Evolutionary conservation across 2,113 vertebrate species (phyloP), one percentile per base, ranked within the genome.

Genomic region (Clarias magur): DNA sequence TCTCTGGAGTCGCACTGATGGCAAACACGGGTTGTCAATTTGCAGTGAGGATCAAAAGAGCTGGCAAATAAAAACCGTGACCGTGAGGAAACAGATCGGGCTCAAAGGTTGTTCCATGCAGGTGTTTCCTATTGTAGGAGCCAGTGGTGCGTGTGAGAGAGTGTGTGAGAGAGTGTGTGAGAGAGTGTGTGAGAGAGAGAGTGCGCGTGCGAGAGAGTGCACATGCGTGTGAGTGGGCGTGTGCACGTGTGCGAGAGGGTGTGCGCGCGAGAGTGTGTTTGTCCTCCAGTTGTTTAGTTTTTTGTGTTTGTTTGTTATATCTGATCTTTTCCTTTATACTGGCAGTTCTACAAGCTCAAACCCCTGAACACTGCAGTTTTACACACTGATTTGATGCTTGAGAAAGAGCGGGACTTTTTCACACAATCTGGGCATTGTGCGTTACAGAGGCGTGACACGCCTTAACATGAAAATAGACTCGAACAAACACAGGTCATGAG

Each of bases 71-170:
- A 65, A 62, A 82, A 48, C 42, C 38, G 76, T 65, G 70, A 83
- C 80, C 70, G 12, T 54, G 70, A 13, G 86, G 80, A 87, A 87
- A 83, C 42, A 75, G 80, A n/a, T 59, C 38, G n/a, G 80, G 59
- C 70, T 87, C 86, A 82, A 76, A 75, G 86, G 70, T 87, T 76
- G 59, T 65, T 83, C 86, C 70, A 12, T 34, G 70, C 86, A 87
- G 86, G 86, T 87, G 86, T 83, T 87, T 87, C 86, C 86, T 83
- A 83, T 83, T 78, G 59, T 57, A 65, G 78, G 59, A 76, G 80
- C 59, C 80, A 83, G 75, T 27, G 59, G 63, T 65, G 63, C 9
- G 23, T 65, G 63, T 62, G 19, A 15, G 57, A 2, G 57, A 15
- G 73, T 6, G 19, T 42, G 70, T 25, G 73, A 4, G 19, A 23